These are phyloP conservation scores for Notospermus geniculatus DNA, from an alignment of 1,140 invertebrate species.

Conservation along the genomic window DNA sequence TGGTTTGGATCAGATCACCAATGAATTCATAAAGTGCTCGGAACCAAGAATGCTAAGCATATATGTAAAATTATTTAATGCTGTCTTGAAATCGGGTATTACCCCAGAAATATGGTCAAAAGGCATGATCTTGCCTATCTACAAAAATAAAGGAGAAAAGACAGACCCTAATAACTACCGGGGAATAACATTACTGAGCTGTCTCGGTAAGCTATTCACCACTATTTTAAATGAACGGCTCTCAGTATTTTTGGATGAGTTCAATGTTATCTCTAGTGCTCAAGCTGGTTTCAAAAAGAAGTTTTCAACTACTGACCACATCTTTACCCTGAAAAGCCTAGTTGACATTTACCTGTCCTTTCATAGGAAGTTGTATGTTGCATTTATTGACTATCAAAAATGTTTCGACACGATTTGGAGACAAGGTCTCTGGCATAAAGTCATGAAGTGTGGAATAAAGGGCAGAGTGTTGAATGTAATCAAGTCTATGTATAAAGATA, in stretches of 20 bases:
- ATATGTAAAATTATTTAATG: slow-evolving; percentile 19
- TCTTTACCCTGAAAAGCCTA: slow-evolving; percentile 16
- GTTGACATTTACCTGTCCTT: slow-evolving; percentile 13
- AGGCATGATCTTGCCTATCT: slow-evolving; percentile 17
- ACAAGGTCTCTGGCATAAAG: slow-evolving; percentile 14
- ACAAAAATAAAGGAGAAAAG: slow-evolving; percentile 17
- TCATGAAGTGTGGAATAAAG: slow-evolving; percentile 11
- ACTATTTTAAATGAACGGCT: slow-evolving; percentile 14
- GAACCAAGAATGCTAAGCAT: background rate
- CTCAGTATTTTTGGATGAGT: slow-evolving; percentile 14
- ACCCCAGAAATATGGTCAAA: slow-evolving; percentile 12
- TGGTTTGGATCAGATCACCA: background rate
- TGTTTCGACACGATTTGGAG: slow-evolving; percentile 16
- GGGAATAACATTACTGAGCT: slow-evolving; percentile 20
- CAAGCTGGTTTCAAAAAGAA: slow-evolving; percentile 18
- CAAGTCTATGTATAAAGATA: slow-evolving; percentile 19
- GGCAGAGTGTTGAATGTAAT: slow-evolving; percentile 22
- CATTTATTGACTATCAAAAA: slow-evolving; percentile 18
- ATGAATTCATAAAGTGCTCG: slow-evolving; percentile 14
- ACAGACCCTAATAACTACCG: slow-evolving; percentile 16
- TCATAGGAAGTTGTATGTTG: slow-evolving; percentile 13
- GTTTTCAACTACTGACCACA: slow-evolving; percentile 15
- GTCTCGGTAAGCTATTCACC: slow-evolving; percentile 22
- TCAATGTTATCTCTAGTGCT: background rate
- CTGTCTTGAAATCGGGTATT: slow-evolving; percentile 7